These are phyloP conservation scores for Pteronura brasiliensis DNA, from an alignment of 2,113 vertebrate genomes.

Conservation along the genomic window DNA sequence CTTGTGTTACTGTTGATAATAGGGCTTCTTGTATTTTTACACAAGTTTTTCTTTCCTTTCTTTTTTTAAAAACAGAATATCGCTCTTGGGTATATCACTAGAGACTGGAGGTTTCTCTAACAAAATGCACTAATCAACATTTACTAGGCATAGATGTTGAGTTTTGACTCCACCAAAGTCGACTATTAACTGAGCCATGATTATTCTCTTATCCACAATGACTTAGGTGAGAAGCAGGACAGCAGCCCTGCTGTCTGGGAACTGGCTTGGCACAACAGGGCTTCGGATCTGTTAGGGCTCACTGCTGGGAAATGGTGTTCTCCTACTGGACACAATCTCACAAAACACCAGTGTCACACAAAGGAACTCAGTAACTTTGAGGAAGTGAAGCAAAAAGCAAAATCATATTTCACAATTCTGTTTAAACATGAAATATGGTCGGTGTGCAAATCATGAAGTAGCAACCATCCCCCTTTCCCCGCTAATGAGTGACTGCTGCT, in stretches of 20 bases:
- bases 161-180: neutral
- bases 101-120: neutral
- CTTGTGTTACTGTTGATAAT: neutral
- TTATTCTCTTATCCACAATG: neutral
- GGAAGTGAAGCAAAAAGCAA: conserved; percentile 25
- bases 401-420: neutral
- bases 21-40: neutral
- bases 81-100: neutral
- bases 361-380: neutral
- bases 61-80: neutral
- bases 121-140: neutral
- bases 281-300: neutral
- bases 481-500: neutral
- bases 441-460: neutral
- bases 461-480: neutral
- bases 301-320: neutral
- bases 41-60: neutral
- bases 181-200: neutral
- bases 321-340: neutral
- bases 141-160: conserved; percentile 4
- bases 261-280: neutral
- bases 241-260: neutral
- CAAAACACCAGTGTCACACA: neutral
- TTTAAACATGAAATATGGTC: conserved; percentile 13
- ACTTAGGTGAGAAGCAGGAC: neutral